A percentile compares a stretch with the other conserved stretches of the same genome.
Evolutionary conservation across 2,888 invertebrate species (phyloP).

Genomic region (Protophormia terraenovae): DNA sequence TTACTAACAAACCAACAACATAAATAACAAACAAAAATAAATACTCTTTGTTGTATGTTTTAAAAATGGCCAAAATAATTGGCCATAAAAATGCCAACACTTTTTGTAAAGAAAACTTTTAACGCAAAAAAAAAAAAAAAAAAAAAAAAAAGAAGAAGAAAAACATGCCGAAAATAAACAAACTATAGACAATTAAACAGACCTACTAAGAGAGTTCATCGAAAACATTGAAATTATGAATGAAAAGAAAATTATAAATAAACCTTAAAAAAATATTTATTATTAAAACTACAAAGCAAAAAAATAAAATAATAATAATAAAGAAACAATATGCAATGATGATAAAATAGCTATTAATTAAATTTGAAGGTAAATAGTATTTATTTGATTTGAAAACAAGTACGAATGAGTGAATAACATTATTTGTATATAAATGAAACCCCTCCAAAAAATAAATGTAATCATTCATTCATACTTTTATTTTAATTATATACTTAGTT

Average conservation of each 20-base stretch:
- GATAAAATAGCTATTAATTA: constrained; percentile 2
- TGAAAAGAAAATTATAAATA: constrained; percentile 19
- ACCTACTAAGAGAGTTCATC: too few species aligned
- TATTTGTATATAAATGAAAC: background rate
- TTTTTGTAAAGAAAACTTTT: background rate
- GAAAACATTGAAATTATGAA: constrained; percentile 8
- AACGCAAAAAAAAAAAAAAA: too few species aligned
- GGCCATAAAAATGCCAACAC: constrained; percentile 6
- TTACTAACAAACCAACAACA: background rate
- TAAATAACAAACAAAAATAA: background rate
- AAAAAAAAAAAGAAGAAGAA: too few species aligned
- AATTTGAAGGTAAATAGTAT: constrained; percentile 13
- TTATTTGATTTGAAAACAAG: background rate
- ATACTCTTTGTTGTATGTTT: background rate
- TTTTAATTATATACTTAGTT: background rate
- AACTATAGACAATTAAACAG: background rate
- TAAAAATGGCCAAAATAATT: background rate
- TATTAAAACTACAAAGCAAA: background rate
- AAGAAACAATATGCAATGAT: too few species aligned
- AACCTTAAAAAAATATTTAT: too few species aligned
- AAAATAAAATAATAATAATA: too few species aligned
- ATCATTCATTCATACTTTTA: background rate
- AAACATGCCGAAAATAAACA: background rate
- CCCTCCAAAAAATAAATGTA: too few species aligned
- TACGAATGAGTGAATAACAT: background rate